Evolutionary conservation across 2,113 vertebrate genomes (phyloP).

Genomic region (Spheniscus mendiculus): DNA sequence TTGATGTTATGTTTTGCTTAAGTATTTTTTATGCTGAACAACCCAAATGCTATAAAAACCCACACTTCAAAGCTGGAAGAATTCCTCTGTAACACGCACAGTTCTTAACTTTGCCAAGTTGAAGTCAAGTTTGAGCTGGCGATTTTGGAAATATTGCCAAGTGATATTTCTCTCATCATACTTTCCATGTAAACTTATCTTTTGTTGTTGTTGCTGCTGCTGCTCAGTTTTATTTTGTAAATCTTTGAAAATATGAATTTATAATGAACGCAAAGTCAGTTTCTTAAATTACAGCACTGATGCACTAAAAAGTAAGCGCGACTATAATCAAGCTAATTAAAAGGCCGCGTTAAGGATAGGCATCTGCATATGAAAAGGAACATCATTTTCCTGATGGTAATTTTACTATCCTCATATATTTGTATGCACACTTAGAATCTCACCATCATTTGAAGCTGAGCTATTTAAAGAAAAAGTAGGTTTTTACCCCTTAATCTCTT

Average conservation of each 20-base stretch:
- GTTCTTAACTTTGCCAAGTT: neutral
- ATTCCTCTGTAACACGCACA: neutral
- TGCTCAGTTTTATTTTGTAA: conserved; percentile 51
- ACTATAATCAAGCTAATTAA: conserved; percentile 66
- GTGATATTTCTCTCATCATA: conserved; percentile 3
- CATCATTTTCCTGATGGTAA: conserved; percentile 35
- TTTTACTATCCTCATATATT: conserved; percentile 39
- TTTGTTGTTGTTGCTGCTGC: neutral
- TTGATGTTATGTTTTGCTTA: neutral
- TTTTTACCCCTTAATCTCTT: conserved; percentile 27
- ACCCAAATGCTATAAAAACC: neutral
- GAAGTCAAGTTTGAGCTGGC: conserved; percentile 13
- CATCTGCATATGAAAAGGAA: conserved; percentile 61
- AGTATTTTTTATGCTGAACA: neutral
- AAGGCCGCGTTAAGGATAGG: conserved; percentile 31
- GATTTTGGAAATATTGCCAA: conserved; percentile 32
- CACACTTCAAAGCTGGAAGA: neutral
- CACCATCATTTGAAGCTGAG: conserved; percentile 14
- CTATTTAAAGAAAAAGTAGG: conserved; percentile 22
- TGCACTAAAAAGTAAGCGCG: conserved; percentile 8
- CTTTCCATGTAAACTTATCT: neutral
- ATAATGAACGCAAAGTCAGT: conserved; percentile 23
- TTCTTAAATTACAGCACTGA: conserved; percentile 48
- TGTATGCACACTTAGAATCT: conserved; percentile 28
- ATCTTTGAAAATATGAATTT: conserved; percentile 29